Conservation (phyloP, 2,888 invertebrate genomes). For the Erannis defoliaria region DNA sequence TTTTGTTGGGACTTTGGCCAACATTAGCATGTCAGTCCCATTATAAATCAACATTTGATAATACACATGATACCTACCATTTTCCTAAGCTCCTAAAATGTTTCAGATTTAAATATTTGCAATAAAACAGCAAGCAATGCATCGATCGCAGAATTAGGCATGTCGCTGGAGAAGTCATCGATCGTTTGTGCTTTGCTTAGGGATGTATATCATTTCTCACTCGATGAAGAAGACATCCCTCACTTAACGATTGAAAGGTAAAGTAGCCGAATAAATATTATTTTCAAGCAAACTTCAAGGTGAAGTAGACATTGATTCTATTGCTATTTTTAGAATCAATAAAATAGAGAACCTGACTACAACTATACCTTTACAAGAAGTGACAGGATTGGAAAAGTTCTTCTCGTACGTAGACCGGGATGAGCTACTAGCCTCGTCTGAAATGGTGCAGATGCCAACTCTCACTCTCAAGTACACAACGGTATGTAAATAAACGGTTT, state of each 20-base stretch:
- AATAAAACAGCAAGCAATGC: background rate
- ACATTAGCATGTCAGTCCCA: too few relatives aligned
- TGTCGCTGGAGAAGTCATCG: background rate
- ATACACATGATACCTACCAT: too few relatives aligned
- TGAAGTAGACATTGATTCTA: background rate
- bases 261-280: background rate
- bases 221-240: constrained; percentile 2
- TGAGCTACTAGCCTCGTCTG: constrained; percentile 54
- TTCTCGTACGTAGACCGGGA: constrained; percentile 55
- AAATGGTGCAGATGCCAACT: constrained; percentile 42
- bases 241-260: constrained; percentile 7
- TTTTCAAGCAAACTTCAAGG: too few relatives aligned
- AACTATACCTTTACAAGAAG: constrained; percentile 23
- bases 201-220: background rate
- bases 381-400: constrained; percentile 52
- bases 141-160: constrained; percentile 5
- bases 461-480: constrained; percentile 2
- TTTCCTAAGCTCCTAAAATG: too few relatives aligned
- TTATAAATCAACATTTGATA: too few relatives aligned
- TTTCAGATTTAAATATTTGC: constrained; percentile 8
- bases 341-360: background rate
- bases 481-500: too few relatives aligned
- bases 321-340: background rate
- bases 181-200: background rate
- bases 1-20: too few relatives aligned